Evolutionary conservation across 1,140 invertebrate genomes (phyloP), one percentile per base, ranked within the genome.

Genomic region (Belonocnema kinseyi): DNA sequence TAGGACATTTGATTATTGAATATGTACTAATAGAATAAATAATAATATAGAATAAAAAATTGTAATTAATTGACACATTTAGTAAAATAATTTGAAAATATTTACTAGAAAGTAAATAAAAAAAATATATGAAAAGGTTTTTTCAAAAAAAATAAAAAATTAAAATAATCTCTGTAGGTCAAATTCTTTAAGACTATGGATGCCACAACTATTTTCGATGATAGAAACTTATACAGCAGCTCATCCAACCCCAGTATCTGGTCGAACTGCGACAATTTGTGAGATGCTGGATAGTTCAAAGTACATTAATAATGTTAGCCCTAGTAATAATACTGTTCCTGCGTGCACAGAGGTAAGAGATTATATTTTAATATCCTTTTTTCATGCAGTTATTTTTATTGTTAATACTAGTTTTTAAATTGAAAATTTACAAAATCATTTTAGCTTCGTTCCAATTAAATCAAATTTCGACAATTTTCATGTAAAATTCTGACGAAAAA

Each of bases 121-220:
- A 33, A 5, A 33, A 33, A 33, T 33, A 33, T 33, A 33, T 33
- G 26, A 33, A 33, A 33, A 33, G 4, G 21, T 26, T 26, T 33
- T 5, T 33, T 5, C 0, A 5, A 3, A 5, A 33, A 33, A 5
- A 5, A 5, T 13, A 21, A 61, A 61, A 26, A 61, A 26, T 40
- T 16, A 10, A 17, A 12, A 21, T 66, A n/a, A 46, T n/a, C 7
- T n/a, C 40, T 66, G 46, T 74, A 91, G 90, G 21, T 90, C 88
- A 3, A 91, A 89, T 72, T 88, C 90, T 3, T 75, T 91, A 5
- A 85, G 88, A 71, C 82, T 90, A 21, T 91, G 90, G 90, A 88
- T 90, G 89, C 90, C 90, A 2, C 89, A 90, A 74, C 72, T 91
- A 6, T 90, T 91, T 50, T 80, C 88, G 0, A 89, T 89, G 86